Percentiles rank a stretch among this genome's conserved stretches.
These are phyloP conservation scores for Scaptomyza tumidula DNA, from an alignment of 2,888 invertebrate species.

Conservation along the genomic window DNA sequence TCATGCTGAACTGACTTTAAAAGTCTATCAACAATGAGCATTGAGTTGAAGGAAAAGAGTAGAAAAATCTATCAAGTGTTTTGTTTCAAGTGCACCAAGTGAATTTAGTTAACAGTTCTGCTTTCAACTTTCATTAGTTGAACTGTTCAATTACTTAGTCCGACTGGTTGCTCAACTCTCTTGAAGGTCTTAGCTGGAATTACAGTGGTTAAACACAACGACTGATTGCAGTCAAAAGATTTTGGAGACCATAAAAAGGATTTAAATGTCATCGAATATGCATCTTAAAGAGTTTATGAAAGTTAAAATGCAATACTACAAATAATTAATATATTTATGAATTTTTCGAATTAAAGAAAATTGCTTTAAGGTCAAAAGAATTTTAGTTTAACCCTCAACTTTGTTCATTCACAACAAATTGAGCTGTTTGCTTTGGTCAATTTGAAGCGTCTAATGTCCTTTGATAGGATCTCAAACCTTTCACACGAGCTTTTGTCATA, in stretches of 20 bases:
- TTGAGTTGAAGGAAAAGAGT: not conserved
- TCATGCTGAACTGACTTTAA: slow-evolving; percentile 20
- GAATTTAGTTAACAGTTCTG: slow-evolving; percentile 32
- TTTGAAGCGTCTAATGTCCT: slow-evolving; percentile 14
- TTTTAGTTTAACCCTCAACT: not conserved
- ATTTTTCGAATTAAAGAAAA: not conserved
- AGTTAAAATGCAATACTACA: too few relatives aligned
- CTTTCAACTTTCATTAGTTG: slow-evolving; percentile 31
- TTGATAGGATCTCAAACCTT: slow-evolving; percentile 35
- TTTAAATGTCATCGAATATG: too few relatives aligned
- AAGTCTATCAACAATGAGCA: slow-evolving; percentile 18
- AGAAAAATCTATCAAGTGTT: slow-evolving; percentile 23
- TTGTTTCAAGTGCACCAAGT: slow-evolving; percentile 29
- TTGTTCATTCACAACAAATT: slow-evolving; percentile 19
- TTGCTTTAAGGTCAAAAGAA: not conserved
- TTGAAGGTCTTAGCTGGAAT: slow-evolving; percentile 3
- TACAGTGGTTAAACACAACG: not conserved
- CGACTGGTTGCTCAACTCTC: slow-evolving; percentile 16
- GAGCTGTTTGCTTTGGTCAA: slow-evolving; percentile 20
- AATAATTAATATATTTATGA: too few relatives aligned
- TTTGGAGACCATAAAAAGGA: not conserved
- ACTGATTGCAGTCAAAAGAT: not conserved
- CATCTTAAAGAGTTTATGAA: too few relatives aligned
- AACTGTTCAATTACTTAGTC: slow-evolving; percentile 31
- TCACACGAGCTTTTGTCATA: slow-evolving; percentile 56